Evolutionary conservation across 2,797 vertebrate genomes (phyloP).

Genomic region (Phrynocephalus guinanensis): DNA sequence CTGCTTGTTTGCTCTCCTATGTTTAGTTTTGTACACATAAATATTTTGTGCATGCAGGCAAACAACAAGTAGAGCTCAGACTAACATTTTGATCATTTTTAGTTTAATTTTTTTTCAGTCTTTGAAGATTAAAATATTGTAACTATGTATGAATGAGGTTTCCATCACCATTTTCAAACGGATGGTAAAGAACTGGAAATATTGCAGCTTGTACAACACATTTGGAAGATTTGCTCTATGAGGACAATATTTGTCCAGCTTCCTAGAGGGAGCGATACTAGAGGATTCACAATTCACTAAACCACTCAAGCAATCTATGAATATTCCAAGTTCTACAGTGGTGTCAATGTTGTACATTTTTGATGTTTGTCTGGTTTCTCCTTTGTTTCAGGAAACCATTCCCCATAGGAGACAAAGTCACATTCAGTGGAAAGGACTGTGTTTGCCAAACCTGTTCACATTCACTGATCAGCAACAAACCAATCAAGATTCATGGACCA

Average conservation of each 20-base stretch:
- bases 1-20: background rate
- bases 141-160: too few relatives aligned
- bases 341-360: accelerated
- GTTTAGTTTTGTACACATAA: background rate
- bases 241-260: background rate
- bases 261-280: background rate
- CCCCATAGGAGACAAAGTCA: slow-evolving; percentile 97
- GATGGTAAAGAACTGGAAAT: background rate
- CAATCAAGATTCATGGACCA: slow-evolving; percentile 97
- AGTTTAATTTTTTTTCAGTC: background rate
- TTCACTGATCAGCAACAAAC: slow-evolving; percentile 89
- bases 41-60: background rate
- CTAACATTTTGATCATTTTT: background rate
- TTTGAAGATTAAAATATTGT: background rate
- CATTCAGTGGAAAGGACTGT: slow-evolving; percentile 96
- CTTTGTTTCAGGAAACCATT: slow-evolving; percentile 89
- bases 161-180: background rate
- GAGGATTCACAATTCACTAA: background rate
- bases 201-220: background rate
- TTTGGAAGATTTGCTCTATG: background rate
- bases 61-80: background rate
- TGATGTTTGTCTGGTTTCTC: slow-evolving; percentile 28
- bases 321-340: background rate
- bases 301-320: background rate
- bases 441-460: slow-evolving; percentile 97